These are phyloP conservation scores for Dichetophora obliterata DNA, from an alignment of 2,888 invertebrate species.

Conservation along the genomic window DNA sequence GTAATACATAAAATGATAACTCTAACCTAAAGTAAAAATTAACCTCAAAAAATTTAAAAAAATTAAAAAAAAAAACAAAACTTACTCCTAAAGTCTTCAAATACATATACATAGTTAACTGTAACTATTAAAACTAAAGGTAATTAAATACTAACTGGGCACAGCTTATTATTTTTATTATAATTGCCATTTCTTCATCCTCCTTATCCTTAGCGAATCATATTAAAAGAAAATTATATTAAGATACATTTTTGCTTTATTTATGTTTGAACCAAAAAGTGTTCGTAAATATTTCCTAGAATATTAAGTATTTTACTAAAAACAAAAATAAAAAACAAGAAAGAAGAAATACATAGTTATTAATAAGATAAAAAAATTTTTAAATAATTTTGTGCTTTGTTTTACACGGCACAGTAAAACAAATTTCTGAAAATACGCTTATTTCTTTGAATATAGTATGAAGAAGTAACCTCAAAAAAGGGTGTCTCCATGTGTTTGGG, in stretches of 20 bases:
- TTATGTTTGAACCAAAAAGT: constrained; percentile 36
- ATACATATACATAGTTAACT: constrained; percentile 22
- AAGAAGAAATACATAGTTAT: constrained; percentile 30
- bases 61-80: background rate
- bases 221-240: constrained; percentile 14
- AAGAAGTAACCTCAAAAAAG: too few species aligned
- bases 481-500: too few species aligned
- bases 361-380: constrained; percentile 23
- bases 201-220: constrained; percentile 26
- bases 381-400: background rate
- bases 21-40: background rate
- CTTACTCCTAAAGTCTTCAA: constrained; percentile 32
- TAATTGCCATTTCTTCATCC: constrained; percentile 33
- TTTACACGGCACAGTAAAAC: constrained; percentile 17
- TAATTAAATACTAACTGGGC: constrained; percentile 47
- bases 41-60: constrained; percentile 8
- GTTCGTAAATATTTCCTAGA: constrained; percentile 38
- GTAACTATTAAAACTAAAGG: constrained; percentile 32
- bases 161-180: constrained; percentile 48
- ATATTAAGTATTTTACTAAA: constrained; percentile 27
- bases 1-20: background rate
- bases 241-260: background rate
- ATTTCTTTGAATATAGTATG: background rate
- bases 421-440: constrained; percentile 26
- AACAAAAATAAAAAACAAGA: constrained; percentile 21